Conservation (phyloP, 2,797 vertebrate genomes). For the Tiaroga cobitis region DNA sequence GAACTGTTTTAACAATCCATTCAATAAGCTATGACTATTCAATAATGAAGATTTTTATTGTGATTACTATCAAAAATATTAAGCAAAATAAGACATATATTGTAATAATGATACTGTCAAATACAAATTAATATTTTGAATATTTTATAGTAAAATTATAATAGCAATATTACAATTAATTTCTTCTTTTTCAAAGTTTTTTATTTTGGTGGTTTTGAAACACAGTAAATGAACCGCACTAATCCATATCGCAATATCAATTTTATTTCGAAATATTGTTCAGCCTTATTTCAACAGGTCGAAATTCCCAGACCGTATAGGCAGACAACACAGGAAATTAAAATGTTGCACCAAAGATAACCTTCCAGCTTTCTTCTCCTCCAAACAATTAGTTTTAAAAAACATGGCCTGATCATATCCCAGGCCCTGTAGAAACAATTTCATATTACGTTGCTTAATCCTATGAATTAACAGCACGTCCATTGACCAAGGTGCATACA, state of each 20-base stretch:
- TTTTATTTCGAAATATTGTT: not conserved
- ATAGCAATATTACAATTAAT: not conserved
- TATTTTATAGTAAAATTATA: not conserved
- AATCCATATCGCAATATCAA: not conserved
- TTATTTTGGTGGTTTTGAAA: not conserved
- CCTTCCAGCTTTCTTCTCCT: conserved; percentile 15
- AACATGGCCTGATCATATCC: conserved; percentile 3
- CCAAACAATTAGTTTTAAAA: conserved; percentile 10
- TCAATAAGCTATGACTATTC: not conserved
- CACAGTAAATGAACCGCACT: not conserved
- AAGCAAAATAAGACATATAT: no score
- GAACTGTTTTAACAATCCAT: not conserved
- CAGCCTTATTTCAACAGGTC: not conserved
- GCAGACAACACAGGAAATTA: conserved; percentile 67
- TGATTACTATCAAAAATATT: not conserved
- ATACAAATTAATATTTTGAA: not conserved
- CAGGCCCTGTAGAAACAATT: not conserved
- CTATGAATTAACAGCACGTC: not conserved
- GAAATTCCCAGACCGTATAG: not conserved
- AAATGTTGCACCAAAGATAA: conserved; percentile 63
- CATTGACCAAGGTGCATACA: not conserved
- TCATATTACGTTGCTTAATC: not conserved
- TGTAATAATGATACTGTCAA: not conserved
- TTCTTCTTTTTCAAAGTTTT: not conserved
- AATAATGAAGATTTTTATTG: not conserved